Base-by-base conservation (phyloP, 2,113 vertebrate species). In the Nematolebias whitei region DNA sequence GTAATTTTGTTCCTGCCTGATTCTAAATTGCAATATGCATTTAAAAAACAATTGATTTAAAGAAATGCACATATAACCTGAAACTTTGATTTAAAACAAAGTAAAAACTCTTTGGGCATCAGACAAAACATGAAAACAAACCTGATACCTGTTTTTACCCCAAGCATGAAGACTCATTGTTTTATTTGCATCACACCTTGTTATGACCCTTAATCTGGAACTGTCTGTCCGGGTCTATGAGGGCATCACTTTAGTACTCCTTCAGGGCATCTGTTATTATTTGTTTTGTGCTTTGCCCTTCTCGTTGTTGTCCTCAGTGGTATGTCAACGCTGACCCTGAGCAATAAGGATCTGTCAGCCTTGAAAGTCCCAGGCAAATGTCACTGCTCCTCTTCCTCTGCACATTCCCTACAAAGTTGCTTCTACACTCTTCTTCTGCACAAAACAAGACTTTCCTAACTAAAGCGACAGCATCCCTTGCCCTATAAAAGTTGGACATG, bases 271-370 rank as follows among this genome's bases (percentile, higher is more conserved):
- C 58, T 71, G 65, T 62, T 74, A 14, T 76, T 82, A 66, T 79
- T 83, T 85, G 68, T 76, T 73, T 72, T 44, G 32, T 60, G 58
- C 65, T 77, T 62, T 50, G 23, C 29, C 47, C 11, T 29, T 41
- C 55, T 71, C 24, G 7, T 71, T 80, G 62, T 76, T 71, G 71
- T 51, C 61, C 38, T 83, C 54, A 32, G 66, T 52, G 61, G 58
- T 22, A 39, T 55, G 58, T 54, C 66, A 79, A 52, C 63, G 63
- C 56, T 71, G 75, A 87, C 84, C 82, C 72, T 61, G 43, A 78
- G 44, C 60, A 35, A 58, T 22, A 1, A 39, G 47, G 50, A 74
- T 64, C 51, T 56, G 64, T 71, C 35, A 43, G 67, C 70, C 62
- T 18, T 45, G 22, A 64, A 80, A 74, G 68, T 68, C 78, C 48